Percentiles rank a stretch among this genome's conserved stretches.
phyloP scores from a whole-genome alignment of 2,113 vertebrate species.

The Neogale vison region DNA sequence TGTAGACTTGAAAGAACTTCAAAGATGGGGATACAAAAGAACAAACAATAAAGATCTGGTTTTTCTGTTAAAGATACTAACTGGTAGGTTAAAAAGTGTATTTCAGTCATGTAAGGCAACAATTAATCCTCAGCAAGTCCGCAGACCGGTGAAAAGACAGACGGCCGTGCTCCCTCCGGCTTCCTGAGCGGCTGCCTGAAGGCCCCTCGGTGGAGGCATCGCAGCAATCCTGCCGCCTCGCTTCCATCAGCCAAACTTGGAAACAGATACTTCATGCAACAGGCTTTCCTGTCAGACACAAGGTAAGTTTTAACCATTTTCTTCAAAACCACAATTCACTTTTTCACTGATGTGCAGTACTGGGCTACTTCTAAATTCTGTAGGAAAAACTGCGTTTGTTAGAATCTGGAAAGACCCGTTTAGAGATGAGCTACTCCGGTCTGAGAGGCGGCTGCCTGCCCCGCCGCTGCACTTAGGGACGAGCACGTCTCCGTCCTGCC shows the following conservation, averaged over 20 bases:
- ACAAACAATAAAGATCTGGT: background rate
- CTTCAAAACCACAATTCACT: constrained; percentile 50
- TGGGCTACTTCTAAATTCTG: constrained; percentile 61
- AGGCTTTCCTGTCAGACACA: constrained; percentile 55
- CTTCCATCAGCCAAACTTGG: constrained; percentile 1
- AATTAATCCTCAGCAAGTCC: constrained; percentile 63
- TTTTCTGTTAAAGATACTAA: constrained; percentile 53
- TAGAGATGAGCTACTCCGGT: background rate
- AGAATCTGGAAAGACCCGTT: constrained; percentile 32
- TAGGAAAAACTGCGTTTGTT: background rate
- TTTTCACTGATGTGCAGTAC: constrained; percentile 34
- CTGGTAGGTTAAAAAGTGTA: constrained; percentile 64
- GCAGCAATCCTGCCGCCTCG: constrained; percentile 30
- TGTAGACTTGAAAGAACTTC: background rate
- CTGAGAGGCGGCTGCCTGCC: background rate
- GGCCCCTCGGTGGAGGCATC: constrained; percentile 23
- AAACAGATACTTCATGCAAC: background rate
- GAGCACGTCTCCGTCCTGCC: background rate
- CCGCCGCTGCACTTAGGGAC: background rate
- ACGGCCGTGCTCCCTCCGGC: constrained; percentile 22
- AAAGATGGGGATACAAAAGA: background rate
- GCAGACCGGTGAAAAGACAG: constrained; percentile 40
- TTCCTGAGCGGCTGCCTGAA: constrained; percentile 60
- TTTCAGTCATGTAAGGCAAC: constrained; percentile 77
- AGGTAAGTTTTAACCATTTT: constrained; percentile 30